Percentiles rank a stretch among this genome's conserved stretches.
Conservation (phyloP, 2,888 invertebrate species). For the Aphidoletes aphidimyza region DNA sequence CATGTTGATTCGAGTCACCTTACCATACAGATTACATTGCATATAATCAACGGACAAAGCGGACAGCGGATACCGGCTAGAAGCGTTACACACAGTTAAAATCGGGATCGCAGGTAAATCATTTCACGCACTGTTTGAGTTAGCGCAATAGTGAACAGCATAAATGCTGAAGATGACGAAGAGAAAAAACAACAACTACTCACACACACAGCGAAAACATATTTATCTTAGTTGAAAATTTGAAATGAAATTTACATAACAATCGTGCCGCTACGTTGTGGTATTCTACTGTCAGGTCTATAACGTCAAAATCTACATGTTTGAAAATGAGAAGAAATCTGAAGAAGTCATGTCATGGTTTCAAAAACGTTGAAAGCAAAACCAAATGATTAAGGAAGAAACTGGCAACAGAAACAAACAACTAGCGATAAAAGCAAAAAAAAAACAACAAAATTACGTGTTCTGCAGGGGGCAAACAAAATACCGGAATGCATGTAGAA, state of each 20-base stretch:
- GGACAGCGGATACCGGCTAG: background rate
- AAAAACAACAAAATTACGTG: background rate
- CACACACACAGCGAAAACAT: too few relatives aligned
- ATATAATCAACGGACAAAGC: background rate
- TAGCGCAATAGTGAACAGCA: constrained; percentile 28
- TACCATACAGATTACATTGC: background rate
- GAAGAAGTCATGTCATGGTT: background rate
- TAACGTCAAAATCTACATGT: background rate
- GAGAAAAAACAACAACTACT: too few relatives aligned
- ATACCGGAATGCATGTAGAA: background rate
- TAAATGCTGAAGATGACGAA: too few relatives aligned
- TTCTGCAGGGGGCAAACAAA: constrained; percentile 52
- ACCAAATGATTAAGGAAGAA: background rate
- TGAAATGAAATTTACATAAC: constrained; percentile 41
- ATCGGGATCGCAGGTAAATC: background rate
- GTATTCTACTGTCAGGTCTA: background rate
- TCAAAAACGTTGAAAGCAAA: background rate
- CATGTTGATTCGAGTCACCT: constrained; percentile 22
- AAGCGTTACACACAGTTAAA: background rate
- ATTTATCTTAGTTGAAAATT: too few relatives aligned
- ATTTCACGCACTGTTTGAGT: constrained; percentile 32
- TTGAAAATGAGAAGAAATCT: too few relatives aligned
- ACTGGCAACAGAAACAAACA: background rate
- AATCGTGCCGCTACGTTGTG: constrained; percentile 29
- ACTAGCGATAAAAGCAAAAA: background rate